Evolutionary conservation across 2,888 invertebrate genomes (phyloP).

Genomic region (Amphipoea oculea): DNA sequence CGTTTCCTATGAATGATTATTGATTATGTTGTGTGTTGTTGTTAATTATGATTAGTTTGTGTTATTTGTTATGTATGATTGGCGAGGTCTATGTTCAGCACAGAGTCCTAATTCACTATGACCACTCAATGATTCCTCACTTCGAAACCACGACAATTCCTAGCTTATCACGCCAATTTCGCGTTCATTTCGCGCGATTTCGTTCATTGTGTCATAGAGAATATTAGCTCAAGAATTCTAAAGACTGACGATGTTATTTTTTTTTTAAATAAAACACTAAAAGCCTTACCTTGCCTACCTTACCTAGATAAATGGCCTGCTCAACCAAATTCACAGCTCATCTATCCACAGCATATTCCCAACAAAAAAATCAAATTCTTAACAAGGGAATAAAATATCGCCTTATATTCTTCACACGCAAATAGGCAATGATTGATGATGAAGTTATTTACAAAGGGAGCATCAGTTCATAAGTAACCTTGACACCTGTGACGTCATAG

Average conservation of each 20-base stretch:
- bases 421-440: conserved; percentile 64
- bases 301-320: conserved; percentile 15
- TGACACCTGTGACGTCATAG: conserved; percentile 78
- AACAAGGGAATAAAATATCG: conserved; percentile 35
- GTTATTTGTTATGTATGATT: too few species aligned
- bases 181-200: background rate
- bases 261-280: background rate
- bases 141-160: background rate
- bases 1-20: too few species aligned
- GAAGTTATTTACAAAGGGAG: conserved; percentile 48
- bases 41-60: too few species aligned
- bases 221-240: background rate
- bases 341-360: conserved; percentile 1
- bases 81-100: background rate
- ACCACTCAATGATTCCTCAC: background rate
- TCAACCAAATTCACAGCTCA: conserved; percentile 18
- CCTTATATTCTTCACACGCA: conserved; percentile 42
- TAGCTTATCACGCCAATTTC: too few species aligned
- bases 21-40: too few species aligned
- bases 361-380: conserved; percentile 34
- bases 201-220: background rate
- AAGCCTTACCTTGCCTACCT: background rate
- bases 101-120: background rate
- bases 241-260: background rate
- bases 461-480: conserved; percentile 73